Evolutionary conservation across 1,140 invertebrate genomes (phyloP).

Genomic region (Eufriesea mexicana): DNA sequence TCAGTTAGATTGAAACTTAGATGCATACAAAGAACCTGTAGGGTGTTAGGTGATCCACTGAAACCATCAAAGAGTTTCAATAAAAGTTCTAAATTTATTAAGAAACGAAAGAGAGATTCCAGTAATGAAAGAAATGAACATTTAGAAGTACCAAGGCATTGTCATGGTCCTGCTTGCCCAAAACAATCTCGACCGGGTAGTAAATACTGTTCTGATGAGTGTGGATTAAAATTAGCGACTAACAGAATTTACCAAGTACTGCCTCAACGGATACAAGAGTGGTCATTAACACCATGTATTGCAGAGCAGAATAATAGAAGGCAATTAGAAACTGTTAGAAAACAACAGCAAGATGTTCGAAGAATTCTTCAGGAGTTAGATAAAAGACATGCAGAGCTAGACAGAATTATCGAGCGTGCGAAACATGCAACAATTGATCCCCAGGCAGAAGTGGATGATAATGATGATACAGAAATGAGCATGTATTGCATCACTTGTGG

Average conservation of each 20-base stretch:
- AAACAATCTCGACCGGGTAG: conserved; percentile 90
- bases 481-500: conserved; percentile 99
- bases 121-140: conserved; percentile 83
- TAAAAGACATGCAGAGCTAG: conserved; percentile 89
- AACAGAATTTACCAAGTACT: conserved; percentile 92
- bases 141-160: conserved; percentile 87
- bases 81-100: conserved; percentile 74
- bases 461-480: conserved; percentile 91
- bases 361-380: conserved; percentile 90
- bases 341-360: conserved; percentile 89
- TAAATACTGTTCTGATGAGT: conserved; percentile 97
- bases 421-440: conserved; percentile 87
- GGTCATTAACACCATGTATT: conserved; percentile 93
- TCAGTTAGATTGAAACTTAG: conserved; percentile 87
- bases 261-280: conserved; percentile 96
- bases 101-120: conserved; percentile 81
- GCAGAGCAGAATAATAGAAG: conserved; percentile 94
- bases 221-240: conserved; percentile 95
- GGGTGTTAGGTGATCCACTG: conserved; percentile 76
- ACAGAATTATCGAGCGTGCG: conserved; percentile 90
- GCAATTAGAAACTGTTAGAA: conserved; percentile 91
- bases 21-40: conserved; percentile 85
- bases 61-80: conserved; percentile 79
- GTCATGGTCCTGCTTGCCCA: conserved; percentile 94
- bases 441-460: conserved; percentile 85